These are phyloP conservation scores for Caerostris extrusa DNA, from an alignment of 1,140 invertebrate genomes.

Conservation along the genomic window DNA sequence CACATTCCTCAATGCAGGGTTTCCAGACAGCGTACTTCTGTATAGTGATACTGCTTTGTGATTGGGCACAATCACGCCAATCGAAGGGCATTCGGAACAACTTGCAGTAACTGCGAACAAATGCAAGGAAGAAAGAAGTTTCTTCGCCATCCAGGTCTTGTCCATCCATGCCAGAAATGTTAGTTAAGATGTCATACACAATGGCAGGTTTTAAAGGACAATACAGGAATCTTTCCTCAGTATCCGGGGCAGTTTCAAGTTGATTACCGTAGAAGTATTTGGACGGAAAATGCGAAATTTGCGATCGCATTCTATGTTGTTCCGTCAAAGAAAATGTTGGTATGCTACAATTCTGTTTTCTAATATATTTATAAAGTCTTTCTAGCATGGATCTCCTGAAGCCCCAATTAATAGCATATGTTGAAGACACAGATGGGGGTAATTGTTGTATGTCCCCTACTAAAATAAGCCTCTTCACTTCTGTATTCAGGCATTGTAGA, in stretches of 20 bases:
- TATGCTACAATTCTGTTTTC: slow-evolving; percentile 41
- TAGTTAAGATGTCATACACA: slow-evolving; percentile 82
- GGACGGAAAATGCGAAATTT: slow-evolving; percentile 89
- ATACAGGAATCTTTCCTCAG: slow-evolving; percentile 77
- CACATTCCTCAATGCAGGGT: slow-evolving; percentile 78
- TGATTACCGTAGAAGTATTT: slow-evolving; percentile 88
- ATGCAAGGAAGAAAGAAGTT: background rate
- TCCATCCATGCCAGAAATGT: slow-evolving; percentile 9
- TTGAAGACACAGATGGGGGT: slow-evolving; percentile 89
- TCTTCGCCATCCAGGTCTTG: background rate
- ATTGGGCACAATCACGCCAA: background rate
- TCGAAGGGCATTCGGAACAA: background rate
- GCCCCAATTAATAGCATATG: slow-evolving; percentile 82
- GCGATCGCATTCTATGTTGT: slow-evolving; percentile 94
- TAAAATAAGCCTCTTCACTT: slow-evolving; percentile 88
- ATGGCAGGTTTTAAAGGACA: slow-evolving; percentile 83
- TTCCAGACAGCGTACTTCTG: background rate
- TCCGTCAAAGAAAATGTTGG: slow-evolving; percentile 85
- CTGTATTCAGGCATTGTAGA: slow-evolving; percentile 89
- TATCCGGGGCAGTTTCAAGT: slow-evolving; percentile 82
- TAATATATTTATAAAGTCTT: slow-evolving; percentile 80
- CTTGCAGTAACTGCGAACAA: background rate
- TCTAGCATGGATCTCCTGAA: slow-evolving; percentile 82
- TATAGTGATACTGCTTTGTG: background rate
- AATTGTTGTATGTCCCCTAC: slow-evolving; percentile 95